phyloP scores from a whole-genome alignment of 1,140 invertebrate species.

The Hylyphantes graminicola region DNA sequence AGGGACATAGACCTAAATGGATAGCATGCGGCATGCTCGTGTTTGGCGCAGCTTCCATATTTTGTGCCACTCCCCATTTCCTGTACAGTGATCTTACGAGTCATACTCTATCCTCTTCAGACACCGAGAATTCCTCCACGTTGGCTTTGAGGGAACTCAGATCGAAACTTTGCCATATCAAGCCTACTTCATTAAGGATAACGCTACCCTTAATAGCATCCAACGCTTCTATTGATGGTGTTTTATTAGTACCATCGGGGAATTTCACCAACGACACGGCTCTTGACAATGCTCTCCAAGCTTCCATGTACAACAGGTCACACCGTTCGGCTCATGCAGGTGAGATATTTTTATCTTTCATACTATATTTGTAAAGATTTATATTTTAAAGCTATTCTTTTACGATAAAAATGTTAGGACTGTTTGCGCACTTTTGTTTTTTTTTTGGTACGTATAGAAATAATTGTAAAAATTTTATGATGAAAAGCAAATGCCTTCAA shows the following conservation, averaged over 20 bases:
- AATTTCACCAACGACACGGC: constrained; percentile 15
- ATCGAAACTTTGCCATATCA: constrained; percentile 54
- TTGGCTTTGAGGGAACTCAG: constrained; percentile 43
- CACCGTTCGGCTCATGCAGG: constrained; percentile 37
- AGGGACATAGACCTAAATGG: constrained; percentile 95
- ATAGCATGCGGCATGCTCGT: constrained; percentile 93
- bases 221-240: constrained; percentile 16
- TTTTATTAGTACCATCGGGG: neutral
- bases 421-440: too few species aligned
- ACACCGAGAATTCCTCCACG: constrained; percentile 31
- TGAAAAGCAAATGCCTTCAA: too few species aligned
- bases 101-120: constrained; percentile 19
- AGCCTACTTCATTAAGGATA: neutral
- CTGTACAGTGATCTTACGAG: constrained; percentile 54
- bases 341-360: neutral
- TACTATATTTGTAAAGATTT: too few species aligned
- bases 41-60: constrained; percentile 86
- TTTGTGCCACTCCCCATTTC: constrained; percentile 78
- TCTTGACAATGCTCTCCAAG: neutral
- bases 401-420: too few species aligned
- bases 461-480: too few species aligned
- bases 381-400: too few species aligned
- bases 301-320: constrained; percentile 41
- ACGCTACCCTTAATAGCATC: constrained; percentile 11
- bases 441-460: too few species aligned